Evolutionary conservation across 2,888 invertebrate genomes (phyloP), one percentile per base, ranked within the genome.

Genomic region (Ectemnius lituratus): DNA sequence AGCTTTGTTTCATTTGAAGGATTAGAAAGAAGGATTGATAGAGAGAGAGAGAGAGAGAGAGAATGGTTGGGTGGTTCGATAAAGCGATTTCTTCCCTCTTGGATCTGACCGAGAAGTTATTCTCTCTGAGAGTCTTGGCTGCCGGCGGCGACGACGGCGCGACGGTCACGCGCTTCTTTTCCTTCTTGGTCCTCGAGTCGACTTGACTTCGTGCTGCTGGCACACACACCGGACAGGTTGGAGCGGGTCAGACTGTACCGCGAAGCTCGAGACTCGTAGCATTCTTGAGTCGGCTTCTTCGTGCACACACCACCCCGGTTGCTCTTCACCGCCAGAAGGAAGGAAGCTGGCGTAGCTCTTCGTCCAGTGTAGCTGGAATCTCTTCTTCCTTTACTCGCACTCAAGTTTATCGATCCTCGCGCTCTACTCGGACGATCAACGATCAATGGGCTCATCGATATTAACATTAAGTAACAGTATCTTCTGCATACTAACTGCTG

Each of bases 381-480:
- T 77, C 84, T 85, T 83, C 83, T 76, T 81, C 79, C 80, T 78
- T 80, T 82, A 69, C 62, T 74, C 78, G 79, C 75, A 1, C 37
- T 6, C 8, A 4, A 11, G 8, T 8, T 11, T 8, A 6, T 37
- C 37, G 5, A 37, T 11, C 1, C 1, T 3, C 23, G 23, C 23
- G 5, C 8, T 37, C 75, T 75, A 66, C 73, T 8, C 61, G 71
- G 69, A 75, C 67, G 75, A 6, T 11, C 80, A 75, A 81, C 80
- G 85, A 88, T 88, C 89, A 87, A 89, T 88, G 87, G 85, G 71
- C 77, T 74, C 74, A 8, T 37, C 82, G 75, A 73, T 79, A 87
- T 87, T 86, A 88, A 86, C 85, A 85, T 87, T 84, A 76, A 85
- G 83, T 87, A 86, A 87, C 85, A 84, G 87, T 87, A 86, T 81